Evolutionary conservation across 1,140 invertebrate genomes (phyloP).

Genomic region (Eciton burchellii): DNA sequence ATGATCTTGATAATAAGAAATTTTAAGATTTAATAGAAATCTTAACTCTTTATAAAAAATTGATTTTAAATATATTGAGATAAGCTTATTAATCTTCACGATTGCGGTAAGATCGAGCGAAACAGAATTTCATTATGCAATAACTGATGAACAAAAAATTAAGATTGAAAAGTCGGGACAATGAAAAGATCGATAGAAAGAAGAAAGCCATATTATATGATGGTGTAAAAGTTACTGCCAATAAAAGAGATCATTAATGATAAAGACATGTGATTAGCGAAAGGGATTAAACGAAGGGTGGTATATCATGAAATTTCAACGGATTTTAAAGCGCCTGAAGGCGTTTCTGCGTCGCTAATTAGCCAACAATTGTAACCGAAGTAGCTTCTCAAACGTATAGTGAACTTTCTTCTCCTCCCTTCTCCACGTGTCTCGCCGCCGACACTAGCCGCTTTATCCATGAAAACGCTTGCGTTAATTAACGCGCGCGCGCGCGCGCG

Average conservation of each 20-base stretch:
- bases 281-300: background rate
- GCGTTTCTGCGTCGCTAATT: conserved; percentile 27
- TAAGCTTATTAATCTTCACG: no score
- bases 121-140: no score
- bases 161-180: no score
- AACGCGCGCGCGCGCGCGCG: conserved; percentile 31
- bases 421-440: background rate
- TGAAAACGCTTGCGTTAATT: conserved; percentile 69
- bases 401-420: conserved; percentile 25
- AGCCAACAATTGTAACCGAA: conserved; percentile 55
- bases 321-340: background rate
- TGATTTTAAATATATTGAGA: no score
- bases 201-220: background rate
- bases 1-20: no score
- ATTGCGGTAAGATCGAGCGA: no score
- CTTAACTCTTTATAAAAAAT: no score
- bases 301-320: conserved; percentile 43
- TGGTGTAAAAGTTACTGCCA: background rate
- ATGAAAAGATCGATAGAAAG: background rate
- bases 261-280: conserved; percentile 18
- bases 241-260: background rate
- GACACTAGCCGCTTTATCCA: conserved; percentile 10
- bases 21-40: no score
- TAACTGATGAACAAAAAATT: no score
- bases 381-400: conserved; percentile 29